A percentile compares a stretch with the other conserved stretches of the same genome.
phyloP scores from a whole-genome alignment of 2,888 invertebrate genomes.

The Heliconius charithonia region DNA sequence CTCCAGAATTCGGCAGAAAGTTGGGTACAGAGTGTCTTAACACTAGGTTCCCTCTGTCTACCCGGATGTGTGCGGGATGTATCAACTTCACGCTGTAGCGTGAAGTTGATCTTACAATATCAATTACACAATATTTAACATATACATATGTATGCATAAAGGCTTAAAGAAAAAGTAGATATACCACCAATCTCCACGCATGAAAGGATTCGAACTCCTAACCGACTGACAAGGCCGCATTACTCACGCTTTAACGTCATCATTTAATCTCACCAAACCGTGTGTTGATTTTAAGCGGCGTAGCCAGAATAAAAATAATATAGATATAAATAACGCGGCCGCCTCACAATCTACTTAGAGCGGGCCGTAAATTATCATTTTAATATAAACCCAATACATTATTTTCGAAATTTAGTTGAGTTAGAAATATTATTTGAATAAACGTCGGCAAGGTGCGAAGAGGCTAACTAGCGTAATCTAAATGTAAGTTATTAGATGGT shows the following conservation, averaged over 20 bases:
- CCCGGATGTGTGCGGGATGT: too few relatives aligned
- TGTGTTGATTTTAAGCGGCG: slow-evolving; percentile 45
- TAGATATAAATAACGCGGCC: slow-evolving; percentile 63
- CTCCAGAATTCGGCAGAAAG: too few relatives aligned
- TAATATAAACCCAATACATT: slow-evolving; percentile 69
- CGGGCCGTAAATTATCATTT: slow-evolving; percentile 75
- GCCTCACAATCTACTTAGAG: slow-evolving; percentile 63
- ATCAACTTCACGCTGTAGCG: too few relatives aligned
- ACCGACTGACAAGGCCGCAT: slow-evolving; percentile 48
- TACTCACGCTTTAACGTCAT: slow-evolving; percentile 45
- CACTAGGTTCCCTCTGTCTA: too few relatives aligned
- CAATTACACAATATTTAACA: neutral
- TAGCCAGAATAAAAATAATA: slow-evolving; percentile 58
- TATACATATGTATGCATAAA: neutral
- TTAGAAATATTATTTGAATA: slow-evolving; percentile 79
- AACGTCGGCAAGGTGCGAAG: slow-evolving; percentile 81
- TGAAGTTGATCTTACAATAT: too few relatives aligned
- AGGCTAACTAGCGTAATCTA: slow-evolving; percentile 82
- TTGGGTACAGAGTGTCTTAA: too few relatives aligned
- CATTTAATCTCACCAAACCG: slow-evolving; percentile 30
- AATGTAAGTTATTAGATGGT: slow-evolving; percentile 80
- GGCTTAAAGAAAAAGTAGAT: slow-evolving; percentile 31
- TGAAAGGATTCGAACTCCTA: slow-evolving; percentile 44
- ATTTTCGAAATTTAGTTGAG: slow-evolving; percentile 74
- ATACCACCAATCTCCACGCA: slow-evolving; percentile 42